phyloP scores from a whole-genome alignment of 1,140 invertebrate species.

The Cydia amplana region DNA sequence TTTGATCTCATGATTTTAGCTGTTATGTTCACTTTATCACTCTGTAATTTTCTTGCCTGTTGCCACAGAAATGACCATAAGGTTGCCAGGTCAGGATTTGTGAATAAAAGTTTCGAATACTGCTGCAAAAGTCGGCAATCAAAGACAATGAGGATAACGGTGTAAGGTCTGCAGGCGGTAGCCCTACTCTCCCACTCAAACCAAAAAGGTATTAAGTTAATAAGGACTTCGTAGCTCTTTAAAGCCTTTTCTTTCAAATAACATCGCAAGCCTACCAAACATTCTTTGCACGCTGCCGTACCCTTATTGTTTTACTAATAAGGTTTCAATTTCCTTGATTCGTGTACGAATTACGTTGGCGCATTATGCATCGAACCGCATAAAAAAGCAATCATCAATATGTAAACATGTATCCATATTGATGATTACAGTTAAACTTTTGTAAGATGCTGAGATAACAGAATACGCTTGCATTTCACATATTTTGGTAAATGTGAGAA shows the following conservation, averaged over 20 bases:
- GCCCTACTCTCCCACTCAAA: not conserved
- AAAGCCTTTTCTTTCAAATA: not conserved
- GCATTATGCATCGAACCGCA: conserved; percentile 58
- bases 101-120: not conserved
- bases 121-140: conserved; percentile 57
- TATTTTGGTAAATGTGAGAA: not conserved
- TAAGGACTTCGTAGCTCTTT: not conserved
- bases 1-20: no score
- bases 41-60: no score
- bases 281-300: not conserved
- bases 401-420: conserved; percentile 38
- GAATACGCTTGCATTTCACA: conserved; percentile 15
- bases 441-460: conserved; percentile 25
- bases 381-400: conserved; percentile 57
- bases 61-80: conserved; percentile 26
- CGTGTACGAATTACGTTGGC: conserved; percentile 13
- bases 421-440: conserved; percentile 32
- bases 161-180: conserved; percentile 44
- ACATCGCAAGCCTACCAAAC: not conserved
- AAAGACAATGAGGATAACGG: conserved; percentile 74
- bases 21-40: no score
- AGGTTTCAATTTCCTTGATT: not conserved
- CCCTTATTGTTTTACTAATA: not conserved
- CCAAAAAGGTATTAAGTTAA: not conserved
- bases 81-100: not conserved